phyloP scores from a whole-genome alignment of 2,113 vertebrate genomes.

The Elanoides forficatus region DNA sequence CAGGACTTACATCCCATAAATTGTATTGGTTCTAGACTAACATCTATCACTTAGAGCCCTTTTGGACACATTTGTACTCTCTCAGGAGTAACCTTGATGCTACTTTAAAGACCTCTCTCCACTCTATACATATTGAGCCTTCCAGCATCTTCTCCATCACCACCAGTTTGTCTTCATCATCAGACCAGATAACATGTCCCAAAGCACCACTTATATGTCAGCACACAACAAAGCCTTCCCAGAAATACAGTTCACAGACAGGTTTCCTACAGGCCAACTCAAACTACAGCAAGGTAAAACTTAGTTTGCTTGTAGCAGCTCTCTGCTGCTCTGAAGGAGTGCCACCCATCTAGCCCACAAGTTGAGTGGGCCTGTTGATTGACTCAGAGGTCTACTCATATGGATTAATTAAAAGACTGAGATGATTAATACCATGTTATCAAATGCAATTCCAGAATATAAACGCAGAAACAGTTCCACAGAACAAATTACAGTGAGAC shows the following conservation, averaged over 20 bases:
- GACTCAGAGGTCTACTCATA: neutral
- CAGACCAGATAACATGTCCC: neutral
- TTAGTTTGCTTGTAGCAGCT: neutral
- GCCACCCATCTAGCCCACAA: neutral
- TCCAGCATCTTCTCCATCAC: neutral
- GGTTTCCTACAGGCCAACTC: neutral
- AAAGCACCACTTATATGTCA: neutral
- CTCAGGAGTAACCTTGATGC: neutral
- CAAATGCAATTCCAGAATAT: neutral
- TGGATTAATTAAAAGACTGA: neutral
- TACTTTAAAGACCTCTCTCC: neutral
- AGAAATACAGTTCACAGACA: neutral
- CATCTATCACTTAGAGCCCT: neutral
- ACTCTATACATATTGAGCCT: neutral
- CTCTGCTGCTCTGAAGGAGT: neutral
- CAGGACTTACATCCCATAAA: neutral
- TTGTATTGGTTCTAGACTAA: neutral
- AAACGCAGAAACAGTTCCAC: neutral
- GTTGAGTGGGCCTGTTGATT: neutral
- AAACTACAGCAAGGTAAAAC: neutral
- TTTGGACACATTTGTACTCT: neutral
- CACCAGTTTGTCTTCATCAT: neutral
- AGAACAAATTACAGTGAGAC: neutral
- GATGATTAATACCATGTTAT: neutral
- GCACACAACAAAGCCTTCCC: neutral